phyloP scores from a whole-genome alignment of 2,888 invertebrate genomes.

The Sphaerophoria taeniata region DNA sequence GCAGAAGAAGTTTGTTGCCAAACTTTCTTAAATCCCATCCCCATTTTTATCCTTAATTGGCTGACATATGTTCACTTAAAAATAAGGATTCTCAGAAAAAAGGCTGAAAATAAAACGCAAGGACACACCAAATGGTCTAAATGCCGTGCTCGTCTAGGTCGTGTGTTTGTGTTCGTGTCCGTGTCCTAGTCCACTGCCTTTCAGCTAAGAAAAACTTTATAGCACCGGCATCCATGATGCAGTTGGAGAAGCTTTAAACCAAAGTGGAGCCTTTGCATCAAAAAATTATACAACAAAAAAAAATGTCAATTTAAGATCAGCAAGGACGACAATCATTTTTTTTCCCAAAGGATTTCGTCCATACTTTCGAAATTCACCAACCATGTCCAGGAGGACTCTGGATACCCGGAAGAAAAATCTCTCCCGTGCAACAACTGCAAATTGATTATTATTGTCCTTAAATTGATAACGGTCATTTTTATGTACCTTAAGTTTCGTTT shows the following conservation, averaged over 20 bases:
- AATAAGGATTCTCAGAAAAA: slow-evolving; percentile 19
- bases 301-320: slow-evolving; percentile 67
- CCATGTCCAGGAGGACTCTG: neutral
- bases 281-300: slow-evolving; percentile 23
- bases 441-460: slow-evolving; percentile 66
- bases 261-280: slow-evolving; percentile 26
- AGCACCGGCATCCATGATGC: slow-evolving; percentile 64
- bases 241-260: slow-evolving; percentile 6
- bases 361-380: slow-evolving; percentile 17
- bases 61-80: slow-evolving; percentile 71
- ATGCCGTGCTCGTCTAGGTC: slow-evolving; percentile 39
- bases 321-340: slow-evolving; percentile 57
- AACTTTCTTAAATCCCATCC: slow-evolving; percentile 65
- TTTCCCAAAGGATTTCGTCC: slow-evolving; percentile 19
- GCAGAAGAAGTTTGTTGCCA: slow-evolving; percentile 63
- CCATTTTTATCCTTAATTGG: slow-evolving; percentile 72
- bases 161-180: neutral
- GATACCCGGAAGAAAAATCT: neutral
- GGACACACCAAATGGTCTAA: slow-evolving; percentile 58
- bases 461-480: slow-evolving; percentile 68
- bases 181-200: neutral
- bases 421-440: slow-evolving; percentile 45
- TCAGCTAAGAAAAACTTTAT: slow-evolving; percentile 62
- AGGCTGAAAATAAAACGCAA: slow-evolving; percentile 28
- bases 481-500: slow-evolving; percentile 28